These are phyloP conservation scores for Alcis repandata DNA, from an alignment of 2,888 invertebrate genomes.

Conservation along the genomic window DNA sequence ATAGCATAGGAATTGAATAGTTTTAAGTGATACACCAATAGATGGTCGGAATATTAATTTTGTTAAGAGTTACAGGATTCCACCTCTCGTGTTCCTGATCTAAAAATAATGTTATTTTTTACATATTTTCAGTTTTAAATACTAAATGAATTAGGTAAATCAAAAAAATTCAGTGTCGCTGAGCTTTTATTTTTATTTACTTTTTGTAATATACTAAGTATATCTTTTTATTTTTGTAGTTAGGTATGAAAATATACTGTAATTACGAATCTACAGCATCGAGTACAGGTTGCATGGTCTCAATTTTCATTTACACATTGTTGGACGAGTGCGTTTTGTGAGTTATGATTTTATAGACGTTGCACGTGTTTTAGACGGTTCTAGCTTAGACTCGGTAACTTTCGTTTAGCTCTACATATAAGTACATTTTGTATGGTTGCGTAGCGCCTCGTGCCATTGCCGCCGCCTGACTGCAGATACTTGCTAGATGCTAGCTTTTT, in stretches of 20 bases:
- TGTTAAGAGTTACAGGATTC: conserved; percentile 76
- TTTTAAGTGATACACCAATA: conserved; percentile 81
- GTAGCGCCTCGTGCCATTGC: conserved; percentile 60
- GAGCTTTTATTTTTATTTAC: conserved; percentile 76
- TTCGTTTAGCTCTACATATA: conserved; percentile 46
- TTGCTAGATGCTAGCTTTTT: conserved; percentile 46
- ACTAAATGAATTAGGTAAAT: conserved; percentile 62
- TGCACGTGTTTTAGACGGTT: conserved; percentile 50
- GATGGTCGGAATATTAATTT: conserved; percentile 73
- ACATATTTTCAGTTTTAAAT: conserved; percentile 59
- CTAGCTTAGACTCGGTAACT: conserved; percentile 48
- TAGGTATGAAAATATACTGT: conserved; percentile 64
- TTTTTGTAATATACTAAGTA: conserved; percentile 76
- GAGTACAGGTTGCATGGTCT: conserved; percentile 66
- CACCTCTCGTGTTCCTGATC: conserved; percentile 77
- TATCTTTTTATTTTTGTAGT: conserved; percentile 77
- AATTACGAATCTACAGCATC: conserved; percentile 51
- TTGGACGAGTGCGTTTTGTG: conserved; percentile 54
- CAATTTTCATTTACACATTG: conserved; percentile 57
- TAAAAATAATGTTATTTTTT: conserved; percentile 64
- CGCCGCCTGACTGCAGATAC: conserved; percentile 39
- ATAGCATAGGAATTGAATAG: conserved; percentile 85
- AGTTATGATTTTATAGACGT: conserved; percentile 52
- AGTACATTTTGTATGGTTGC: conserved; percentile 49
- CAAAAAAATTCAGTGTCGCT: conserved; percentile 69